These are phyloP conservation scores for Aspidiotus destructor DNA, from an alignment of 2,888 invertebrate genomes.

Conservation along the genomic window DNA sequence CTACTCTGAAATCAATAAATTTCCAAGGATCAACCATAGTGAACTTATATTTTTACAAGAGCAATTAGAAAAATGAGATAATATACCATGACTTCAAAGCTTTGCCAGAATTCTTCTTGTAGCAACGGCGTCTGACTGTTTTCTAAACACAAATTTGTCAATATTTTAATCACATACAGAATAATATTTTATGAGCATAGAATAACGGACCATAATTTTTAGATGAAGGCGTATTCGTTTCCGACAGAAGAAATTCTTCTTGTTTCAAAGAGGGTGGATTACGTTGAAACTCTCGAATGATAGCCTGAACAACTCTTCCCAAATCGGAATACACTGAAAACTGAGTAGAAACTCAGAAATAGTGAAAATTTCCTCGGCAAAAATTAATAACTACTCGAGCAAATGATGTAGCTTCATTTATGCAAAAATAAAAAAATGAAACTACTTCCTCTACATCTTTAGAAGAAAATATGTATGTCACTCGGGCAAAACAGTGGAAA, in stretches of 20 bases:
- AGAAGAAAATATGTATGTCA: too few species aligned
- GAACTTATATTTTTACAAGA: too few species aligned
- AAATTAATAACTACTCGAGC: not conserved
- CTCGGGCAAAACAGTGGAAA: too few species aligned
- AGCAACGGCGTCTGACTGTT: not conserved
- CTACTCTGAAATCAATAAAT: slow-evolving; percentile 29
- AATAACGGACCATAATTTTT: too few species aligned
- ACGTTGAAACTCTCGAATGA: slow-evolving; percentile 66
- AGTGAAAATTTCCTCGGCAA: not conserved
- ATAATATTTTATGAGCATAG: too few species aligned
- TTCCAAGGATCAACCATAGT: too few species aligned
- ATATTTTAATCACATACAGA: not conserved
- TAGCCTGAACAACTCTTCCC: slow-evolving; percentile 68
- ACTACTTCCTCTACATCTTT: too few species aligned
- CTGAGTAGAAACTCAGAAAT: slow-evolving; percentile 40
- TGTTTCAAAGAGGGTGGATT: slow-evolving; percentile 46
- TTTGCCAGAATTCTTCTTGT: slow-evolving; percentile 24
- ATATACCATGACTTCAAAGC: slow-evolving; percentile 29
- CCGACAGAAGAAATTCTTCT: slow-evolving; percentile 16
- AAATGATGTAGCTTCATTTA: too few species aligned
- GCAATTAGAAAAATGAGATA: not conserved
- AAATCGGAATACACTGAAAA: slow-evolving; percentile 69
- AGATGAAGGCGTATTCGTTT: too few species aligned
- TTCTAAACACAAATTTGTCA: slow-evolving; percentile 7
- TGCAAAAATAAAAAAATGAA: not conserved